Conservation (phyloP, 2,797 vertebrate genomes). For the Esox lucius region DNA sequence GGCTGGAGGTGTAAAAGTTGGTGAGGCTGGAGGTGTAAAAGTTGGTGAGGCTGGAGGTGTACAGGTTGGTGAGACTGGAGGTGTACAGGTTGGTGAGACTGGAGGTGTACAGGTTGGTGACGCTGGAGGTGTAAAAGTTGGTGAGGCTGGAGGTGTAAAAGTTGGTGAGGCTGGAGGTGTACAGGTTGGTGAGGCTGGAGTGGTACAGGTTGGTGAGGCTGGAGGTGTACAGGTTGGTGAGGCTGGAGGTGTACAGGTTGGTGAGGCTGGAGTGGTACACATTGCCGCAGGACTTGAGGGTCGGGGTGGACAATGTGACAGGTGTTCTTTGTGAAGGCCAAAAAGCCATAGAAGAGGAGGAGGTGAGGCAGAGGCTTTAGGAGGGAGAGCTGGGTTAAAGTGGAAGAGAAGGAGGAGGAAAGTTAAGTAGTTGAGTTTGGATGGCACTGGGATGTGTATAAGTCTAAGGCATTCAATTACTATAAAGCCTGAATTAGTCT, state of each 20-base stretch:
- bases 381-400: neutral
- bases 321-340: slow-evolving; percentile 90
- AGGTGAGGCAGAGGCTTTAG: neutral
- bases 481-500: neutral
- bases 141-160: too few relatives aligned
- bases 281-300: slow-evolving; percentile 80
- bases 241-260: too few relatives aligned
- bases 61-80: too few relatives aligned
- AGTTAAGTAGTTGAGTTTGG: neutral
- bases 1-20: too few relatives aligned
- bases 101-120: too few relatives aligned
- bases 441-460: neutral
- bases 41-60: slow-evolving; percentile 56
- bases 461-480: neutral
- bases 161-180: slow-evolving; percentile 56
- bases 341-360: slow-evolving; percentile 60
- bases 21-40: too few relatives aligned
- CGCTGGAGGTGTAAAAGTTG: too few relatives aligned
- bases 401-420: slow-evolving; percentile 2
- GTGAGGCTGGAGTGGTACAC: too few relatives aligned
- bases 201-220: too few relatives aligned
- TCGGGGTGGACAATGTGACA: slow-evolving; percentile 87
- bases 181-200: too few relatives aligned
- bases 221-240: too few relatives aligned
- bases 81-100: too few relatives aligned